Percentiles rank a stretch among this genome's conserved stretches.
These are phyloP conservation scores for Menura novaehollandiae DNA, from an alignment of 2,113 vertebrate species.

Conservation along the genomic window DNA sequence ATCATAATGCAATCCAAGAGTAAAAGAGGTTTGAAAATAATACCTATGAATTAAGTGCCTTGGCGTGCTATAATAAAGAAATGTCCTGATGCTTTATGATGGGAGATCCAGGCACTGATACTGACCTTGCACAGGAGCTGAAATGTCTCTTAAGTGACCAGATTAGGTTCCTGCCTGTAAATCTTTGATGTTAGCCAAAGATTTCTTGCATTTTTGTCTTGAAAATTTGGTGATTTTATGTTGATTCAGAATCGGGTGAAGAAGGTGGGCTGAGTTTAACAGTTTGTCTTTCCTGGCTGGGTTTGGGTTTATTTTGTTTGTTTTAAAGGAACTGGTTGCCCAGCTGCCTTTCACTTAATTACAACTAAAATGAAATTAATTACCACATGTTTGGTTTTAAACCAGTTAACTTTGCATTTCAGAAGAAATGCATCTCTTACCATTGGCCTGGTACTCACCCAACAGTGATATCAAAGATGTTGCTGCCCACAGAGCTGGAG, in stretches of 20 bases:
- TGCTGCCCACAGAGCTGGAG: constrained; percentile 96
- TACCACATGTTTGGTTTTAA: neutral
- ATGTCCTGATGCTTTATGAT: neutral
- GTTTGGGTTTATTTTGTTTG: neutral
- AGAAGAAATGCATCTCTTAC: neutral
- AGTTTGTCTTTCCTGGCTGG: neutral
- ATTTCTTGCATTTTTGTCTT: neutral
- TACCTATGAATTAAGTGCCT: neutral
- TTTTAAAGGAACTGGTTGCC: neutral
- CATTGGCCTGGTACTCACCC: constrained; percentile 78
- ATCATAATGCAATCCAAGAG: neutral
- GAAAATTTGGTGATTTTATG: neutral
- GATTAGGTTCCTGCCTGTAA: neutral
- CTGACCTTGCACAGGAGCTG: neutral
- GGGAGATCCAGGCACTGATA: neutral
- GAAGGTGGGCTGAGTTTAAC: neutral
- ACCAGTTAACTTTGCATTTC: neutral
- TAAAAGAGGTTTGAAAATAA: neutral
- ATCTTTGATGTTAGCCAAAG: neutral
- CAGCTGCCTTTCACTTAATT: neutral
- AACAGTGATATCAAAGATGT: constrained; percentile 96
- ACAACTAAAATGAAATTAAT: neutral
- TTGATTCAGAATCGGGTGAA: neutral
- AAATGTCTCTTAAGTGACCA: neutral
- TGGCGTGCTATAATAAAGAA: neutral